Base-by-base conservation (phyloP, 2,888 invertebrate genomes). In the Nipponacmea schrenckii region DNA sequence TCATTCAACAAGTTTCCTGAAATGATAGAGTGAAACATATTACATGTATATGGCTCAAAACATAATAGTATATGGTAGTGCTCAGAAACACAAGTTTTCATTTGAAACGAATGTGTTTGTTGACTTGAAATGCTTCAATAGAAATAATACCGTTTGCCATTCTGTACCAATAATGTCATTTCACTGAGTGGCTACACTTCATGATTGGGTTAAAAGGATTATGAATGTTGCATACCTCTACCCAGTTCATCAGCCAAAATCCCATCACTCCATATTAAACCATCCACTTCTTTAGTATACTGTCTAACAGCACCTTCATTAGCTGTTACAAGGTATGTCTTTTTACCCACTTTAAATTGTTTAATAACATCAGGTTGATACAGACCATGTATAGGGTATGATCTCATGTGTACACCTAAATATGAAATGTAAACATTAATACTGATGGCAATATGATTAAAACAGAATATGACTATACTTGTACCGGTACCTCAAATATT, bases 291-390 rank as follows among this genome's bases (percentile, higher is more conserved):
- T 0, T 14, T 64, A 4, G 80, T 81, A 64, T 76, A 81, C 0
- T 72, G 46, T 15, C 74, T 75, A 1, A 69, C 69, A 8, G 69
- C 71, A 0, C 83, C 83, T 63, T 80, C 81, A 62, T 83, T 79
- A 12, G 80, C 80, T 0, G 82, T 82, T 15, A 82, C 68, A 1
- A 83, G 72, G 56, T 77, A 81, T 12, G 65, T 71, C 15, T 72
- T 77, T n/a, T 62, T 76, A 7, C 76, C 77, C 1, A 80, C 65
- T 5, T 64, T 62, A 17, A 81, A 66, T 20, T 74, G 63, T 64
- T 78, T 77, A 27, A 81, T 74, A 20, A 69, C 76, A 27, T 80
- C 80, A 15, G 83, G 82, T 70, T 82, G 82, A 27, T 79, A 76
- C 4, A 82, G 10, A 31, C 81, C 79, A 14, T 70, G 44, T 10